These are phyloP conservation scores for Hirundichthys speculiger DNA, from an alignment of 2,113 vertebrate genomes.

Conservation along the genomic window DNA sequence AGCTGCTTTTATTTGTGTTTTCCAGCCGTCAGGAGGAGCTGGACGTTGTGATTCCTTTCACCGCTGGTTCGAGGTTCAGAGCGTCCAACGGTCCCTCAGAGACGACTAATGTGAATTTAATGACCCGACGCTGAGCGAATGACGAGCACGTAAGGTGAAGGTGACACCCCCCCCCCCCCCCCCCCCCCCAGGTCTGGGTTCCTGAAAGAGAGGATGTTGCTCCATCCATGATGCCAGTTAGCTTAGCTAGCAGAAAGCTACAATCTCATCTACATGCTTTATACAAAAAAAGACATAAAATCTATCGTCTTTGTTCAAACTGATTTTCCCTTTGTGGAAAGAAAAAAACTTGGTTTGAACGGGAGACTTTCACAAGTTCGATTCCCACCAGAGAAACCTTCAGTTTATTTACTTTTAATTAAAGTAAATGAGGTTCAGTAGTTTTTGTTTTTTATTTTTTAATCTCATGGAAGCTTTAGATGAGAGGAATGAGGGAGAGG, in stretches of 20 bases:
- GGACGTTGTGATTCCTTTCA: conserved; percentile 84
- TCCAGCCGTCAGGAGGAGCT: conserved; percentile 23
- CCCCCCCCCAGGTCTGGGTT: conserved; percentile 52
- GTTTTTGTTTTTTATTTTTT: no score
- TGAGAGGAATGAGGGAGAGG: no score
- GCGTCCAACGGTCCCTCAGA: conserved; percentile 90
- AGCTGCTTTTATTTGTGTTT: conserved; percentile 74
- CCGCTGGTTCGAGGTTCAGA: conserved; percentile 93
- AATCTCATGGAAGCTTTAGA: no score
- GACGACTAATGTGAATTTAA: conserved; percentile 99
- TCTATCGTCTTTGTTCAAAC: conserved; percentile 14
- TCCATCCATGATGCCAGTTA: conserved; percentile 46
- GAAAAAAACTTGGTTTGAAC: not conserved
- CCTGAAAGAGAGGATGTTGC: conserved; percentile 47
- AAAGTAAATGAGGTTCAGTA: no score
- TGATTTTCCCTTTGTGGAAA: conserved; percentile 19
- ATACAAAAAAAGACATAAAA: conserved; percentile 19
- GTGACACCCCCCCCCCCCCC: conserved; percentile 87
- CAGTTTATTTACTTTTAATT: no score
- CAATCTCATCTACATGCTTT: conserved; percentile 36
- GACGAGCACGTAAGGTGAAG: conserved; percentile 92
- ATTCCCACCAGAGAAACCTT: no score
- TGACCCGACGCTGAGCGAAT: conserved; percentile 94
- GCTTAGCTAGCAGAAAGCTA: conserved; percentile 34
- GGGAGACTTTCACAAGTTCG: no score